A percentile compares a stretch with the other conserved stretches of the same genome.
phyloP scores from a whole-genome alignment of 2,888 invertebrate species.

The Lottia gigantea region DNA sequence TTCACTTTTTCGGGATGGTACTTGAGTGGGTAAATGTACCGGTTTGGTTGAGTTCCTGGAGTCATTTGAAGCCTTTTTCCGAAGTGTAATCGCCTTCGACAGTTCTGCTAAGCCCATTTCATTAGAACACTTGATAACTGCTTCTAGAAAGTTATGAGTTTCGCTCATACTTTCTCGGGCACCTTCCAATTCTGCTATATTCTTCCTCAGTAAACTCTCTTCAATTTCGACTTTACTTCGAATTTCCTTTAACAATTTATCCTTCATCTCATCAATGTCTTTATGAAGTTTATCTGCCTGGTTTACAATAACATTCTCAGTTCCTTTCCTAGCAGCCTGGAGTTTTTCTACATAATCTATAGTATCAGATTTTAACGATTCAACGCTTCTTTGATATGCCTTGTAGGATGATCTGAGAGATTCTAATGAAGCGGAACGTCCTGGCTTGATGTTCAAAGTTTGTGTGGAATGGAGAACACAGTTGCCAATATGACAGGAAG shows the following conservation, averaged over 20 bases:
- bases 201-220: background rate
- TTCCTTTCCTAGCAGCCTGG: background rate
- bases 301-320: background rate
- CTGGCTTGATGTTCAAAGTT: too few relatives aligned
- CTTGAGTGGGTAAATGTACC: too few relatives aligned
- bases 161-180: background rate
- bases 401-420: background rate
- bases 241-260: background rate
- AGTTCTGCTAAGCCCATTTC: background rate
- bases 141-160: background rate
- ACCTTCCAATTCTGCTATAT: background rate
- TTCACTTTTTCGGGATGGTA: too few relatives aligned
- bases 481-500: too few relatives aligned
- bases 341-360: background rate
- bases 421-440: background rate
- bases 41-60: too few relatives aligned
- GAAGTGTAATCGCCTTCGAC: background rate
- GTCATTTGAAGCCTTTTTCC: too few relatives aligned
- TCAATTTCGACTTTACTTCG: background rate
- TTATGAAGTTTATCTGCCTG: background rate
- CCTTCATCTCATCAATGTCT: background rate
- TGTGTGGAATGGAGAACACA: too few relatives aligned
- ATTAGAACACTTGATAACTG: background rate
- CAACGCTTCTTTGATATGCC: background rate
- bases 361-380: background rate